Conservation (phyloP, 2,113 vertebrate species). For the Serinus canaria region DNA sequence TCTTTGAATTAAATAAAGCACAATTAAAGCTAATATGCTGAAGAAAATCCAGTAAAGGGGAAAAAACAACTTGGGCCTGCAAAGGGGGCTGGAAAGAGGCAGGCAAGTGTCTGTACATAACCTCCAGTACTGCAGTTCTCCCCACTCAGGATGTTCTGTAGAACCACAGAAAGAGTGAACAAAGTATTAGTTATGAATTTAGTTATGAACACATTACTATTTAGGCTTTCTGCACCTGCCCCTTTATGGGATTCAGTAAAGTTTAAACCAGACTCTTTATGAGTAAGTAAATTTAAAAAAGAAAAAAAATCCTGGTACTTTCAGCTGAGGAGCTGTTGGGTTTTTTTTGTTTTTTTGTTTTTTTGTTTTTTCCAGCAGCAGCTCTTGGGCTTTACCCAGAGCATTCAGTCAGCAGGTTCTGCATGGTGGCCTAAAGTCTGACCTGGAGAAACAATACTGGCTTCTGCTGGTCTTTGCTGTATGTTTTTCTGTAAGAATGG, state of each 20-base stretch:
- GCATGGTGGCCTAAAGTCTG: background rate
- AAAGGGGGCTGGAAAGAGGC: background rate
- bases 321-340: background rate
- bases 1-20: background rate
- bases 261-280: background rate
- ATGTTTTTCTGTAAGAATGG: background rate
- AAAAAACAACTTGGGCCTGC: background rate
- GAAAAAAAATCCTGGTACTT: background rate
- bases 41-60: background rate
- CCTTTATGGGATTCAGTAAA: background rate
- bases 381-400: background rate
- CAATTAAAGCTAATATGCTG: background rate
- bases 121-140: background rate
- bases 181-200: background rate
- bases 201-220: background rate
- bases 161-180: background rate
- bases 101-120: fast-evolving
- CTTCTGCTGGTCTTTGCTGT: background rate
- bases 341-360: too few relatives aligned
- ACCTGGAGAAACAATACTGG: background rate
- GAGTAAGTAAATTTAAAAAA: background rate
- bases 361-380: background rate
- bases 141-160: background rate
- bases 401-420: background rate
- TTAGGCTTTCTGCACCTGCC: background rate